Conservation (phyloP, 2,797 vertebrate genomes). For the Jordanella pulchra region DNA sequence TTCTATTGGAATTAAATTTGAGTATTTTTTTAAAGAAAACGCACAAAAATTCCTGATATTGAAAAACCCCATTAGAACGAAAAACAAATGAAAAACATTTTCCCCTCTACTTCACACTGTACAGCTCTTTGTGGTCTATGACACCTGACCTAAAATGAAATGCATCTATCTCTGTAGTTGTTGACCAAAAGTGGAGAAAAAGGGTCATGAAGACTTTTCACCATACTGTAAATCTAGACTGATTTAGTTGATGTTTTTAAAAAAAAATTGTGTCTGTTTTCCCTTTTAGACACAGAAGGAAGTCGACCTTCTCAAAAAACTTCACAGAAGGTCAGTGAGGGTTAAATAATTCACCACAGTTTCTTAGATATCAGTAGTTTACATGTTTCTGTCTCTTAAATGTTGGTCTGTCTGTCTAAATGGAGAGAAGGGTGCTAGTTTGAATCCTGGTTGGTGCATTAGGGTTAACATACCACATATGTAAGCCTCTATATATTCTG, state of each 20-base stretch:
- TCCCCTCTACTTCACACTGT: background rate
- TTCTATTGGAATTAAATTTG: background rate
- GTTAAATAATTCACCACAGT: background rate
- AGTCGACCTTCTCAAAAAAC: slow-evolving; percentile 89
- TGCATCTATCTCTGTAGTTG: background rate
- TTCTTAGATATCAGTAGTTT: background rate
- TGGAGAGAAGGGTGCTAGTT: background rate
- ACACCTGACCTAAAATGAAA: background rate
- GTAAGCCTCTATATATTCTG: background rate
- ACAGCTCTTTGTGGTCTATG: background rate
- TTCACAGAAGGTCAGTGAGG: slow-evolving; percentile 89
- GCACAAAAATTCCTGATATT: too few species aligned
- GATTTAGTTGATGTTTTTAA: background rate
- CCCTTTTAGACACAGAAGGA: slow-evolving; percentile 87
- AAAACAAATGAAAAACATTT: too few species aligned
- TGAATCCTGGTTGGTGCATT: background rate
- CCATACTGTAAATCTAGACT: background rate
- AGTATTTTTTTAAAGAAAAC: background rate
- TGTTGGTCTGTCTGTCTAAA: background rate
- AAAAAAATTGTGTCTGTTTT: slow-evolving; percentile 1
- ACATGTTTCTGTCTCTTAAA: background rate
- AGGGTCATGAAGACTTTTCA: background rate
- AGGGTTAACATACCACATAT: background rate
- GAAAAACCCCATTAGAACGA: too few species aligned
- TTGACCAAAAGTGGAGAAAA: background rate